A percentile compares a stretch with the other conserved stretches of the same genome.
phyloP scores from a whole-genome alignment of 2,888 invertebrate species.

The Cecidostiba fungosa region DNA sequence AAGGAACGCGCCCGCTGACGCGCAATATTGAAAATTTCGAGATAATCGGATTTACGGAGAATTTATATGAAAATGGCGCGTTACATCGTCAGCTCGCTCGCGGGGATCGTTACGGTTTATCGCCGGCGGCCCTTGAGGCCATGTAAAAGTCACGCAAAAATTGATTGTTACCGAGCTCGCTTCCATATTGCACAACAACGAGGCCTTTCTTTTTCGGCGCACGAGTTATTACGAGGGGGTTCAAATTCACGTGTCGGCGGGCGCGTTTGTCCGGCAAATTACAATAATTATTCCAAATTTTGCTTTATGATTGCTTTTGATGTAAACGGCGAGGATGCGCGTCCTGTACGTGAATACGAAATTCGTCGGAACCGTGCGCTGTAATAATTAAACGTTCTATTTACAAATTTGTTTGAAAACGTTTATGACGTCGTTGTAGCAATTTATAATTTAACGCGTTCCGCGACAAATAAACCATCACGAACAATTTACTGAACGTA shows the following conservation, averaged over 20 bases:
- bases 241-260: constrained; percentile 28
- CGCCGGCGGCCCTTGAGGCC: constrained; percentile 45
- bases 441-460: too few relatives aligned
- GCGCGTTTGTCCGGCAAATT: constrained; percentile 29
- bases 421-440: not conserved
- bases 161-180: constrained; percentile 53
- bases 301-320: constrained; percentile 50
- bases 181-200: constrained; percentile 31
- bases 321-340: constrained; percentile 29
- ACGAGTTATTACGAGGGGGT: constrained; percentile 54
- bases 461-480: too few relatives aligned
- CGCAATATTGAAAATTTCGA: constrained; percentile 55
- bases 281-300: constrained; percentile 57
- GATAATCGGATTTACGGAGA: constrained; percentile 61
- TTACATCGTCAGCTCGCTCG: constrained; percentile 43
- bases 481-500: too few relatives aligned
- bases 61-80: constrained; percentile 64
- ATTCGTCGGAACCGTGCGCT: not conserved
- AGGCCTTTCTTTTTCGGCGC: constrained; percentile 17
- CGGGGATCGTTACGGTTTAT: constrained; percentile 32
- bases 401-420: not conserved
- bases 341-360: not conserved
- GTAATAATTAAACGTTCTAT: not conserved
- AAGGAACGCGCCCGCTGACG: not conserved
- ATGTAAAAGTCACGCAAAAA: constrained; percentile 56